Conservation (phyloP, 2,113 vertebrate genomes). For the Percina caprodes region DNA sequence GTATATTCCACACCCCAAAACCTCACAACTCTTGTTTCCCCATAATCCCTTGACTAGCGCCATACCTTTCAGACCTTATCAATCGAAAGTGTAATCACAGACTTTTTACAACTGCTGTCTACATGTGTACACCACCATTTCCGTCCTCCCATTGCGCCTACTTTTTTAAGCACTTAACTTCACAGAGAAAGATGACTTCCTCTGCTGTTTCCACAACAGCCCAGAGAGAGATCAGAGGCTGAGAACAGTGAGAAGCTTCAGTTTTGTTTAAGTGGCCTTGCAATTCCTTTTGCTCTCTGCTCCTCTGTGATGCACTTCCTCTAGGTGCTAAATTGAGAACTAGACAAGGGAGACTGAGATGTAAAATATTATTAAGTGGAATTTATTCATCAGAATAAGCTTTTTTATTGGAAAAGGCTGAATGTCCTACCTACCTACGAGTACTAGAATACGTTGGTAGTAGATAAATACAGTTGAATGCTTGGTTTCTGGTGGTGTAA, state of each 20-base stretch:
- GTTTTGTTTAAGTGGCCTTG: conserved; percentile 65
- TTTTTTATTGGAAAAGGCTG: background rate
- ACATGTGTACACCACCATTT: conserved; percentile 3
- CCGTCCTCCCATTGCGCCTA: conserved; percentile 12
- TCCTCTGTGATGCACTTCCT: conserved; percentile 56
- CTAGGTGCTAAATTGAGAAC: conserved; percentile 58
- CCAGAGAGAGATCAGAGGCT: conserved; percentile 56
- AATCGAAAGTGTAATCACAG: conserved; percentile 22
- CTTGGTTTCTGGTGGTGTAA: background rate
- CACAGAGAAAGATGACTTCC: conserved; percentile 45
- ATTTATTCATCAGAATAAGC: conserved; percentile 32
- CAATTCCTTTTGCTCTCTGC: conserved; percentile 68
- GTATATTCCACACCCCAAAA: background rate
- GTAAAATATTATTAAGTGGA: conserved; percentile 42
- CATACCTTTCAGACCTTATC: conserved; percentile 17
- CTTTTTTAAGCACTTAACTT: conserved; percentile 54
- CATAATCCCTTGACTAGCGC: background rate
- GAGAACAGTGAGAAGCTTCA: conserved; percentile 40
- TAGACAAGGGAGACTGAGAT: conserved; percentile 18
- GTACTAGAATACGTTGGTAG: background rate
- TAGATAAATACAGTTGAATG: conserved; percentile 24
- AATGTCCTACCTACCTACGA: background rate
- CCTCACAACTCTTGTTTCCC: conserved; percentile 11
- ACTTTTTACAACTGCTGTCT: conserved; percentile 25
- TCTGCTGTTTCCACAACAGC: conserved; percentile 28